These are phyloP conservation scores for Neolamprologus longior DNA, from an alignment of 2,113 vertebrate species.

Conservation along the genomic window DNA sequence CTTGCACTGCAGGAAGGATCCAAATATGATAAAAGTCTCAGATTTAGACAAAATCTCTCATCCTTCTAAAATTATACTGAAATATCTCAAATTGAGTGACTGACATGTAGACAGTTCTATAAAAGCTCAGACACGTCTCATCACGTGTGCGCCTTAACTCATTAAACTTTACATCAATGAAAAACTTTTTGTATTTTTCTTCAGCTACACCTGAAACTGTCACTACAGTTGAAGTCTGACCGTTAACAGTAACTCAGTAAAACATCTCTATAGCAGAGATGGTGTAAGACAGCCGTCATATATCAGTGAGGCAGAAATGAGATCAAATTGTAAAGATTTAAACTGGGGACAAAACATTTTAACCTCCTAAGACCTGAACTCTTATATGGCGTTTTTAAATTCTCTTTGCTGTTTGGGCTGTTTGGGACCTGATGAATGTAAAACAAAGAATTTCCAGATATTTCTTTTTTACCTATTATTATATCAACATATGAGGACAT, in stretches of 20 bases:
- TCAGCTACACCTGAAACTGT: background rate
- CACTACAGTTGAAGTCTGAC: background rate
- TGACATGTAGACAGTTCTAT: background rate
- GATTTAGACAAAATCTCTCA: background rate
- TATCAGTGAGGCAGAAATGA: background rate
- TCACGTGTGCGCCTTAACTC: fast-evolving
- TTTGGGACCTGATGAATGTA: background rate
- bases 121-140: background rate
- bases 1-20: background rate
- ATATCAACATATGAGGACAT: background rate
- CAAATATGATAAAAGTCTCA: background rate
- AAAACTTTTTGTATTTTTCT: background rate
- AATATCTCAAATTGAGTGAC: background rate
- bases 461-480: background rate
- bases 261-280: background rate
- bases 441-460: background rate
- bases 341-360: background rate
- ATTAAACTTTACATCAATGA: background rate
- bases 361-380: background rate
- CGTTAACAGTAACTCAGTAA: fast-evolving
- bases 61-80: background rate
- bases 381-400: background rate
- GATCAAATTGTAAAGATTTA: background rate
- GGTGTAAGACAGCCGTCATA: fast-evolving
- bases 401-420: fast-evolving